Conservation (phyloP, 2,113 vertebrate genomes). For the Probosciger aterrimus region DNA sequence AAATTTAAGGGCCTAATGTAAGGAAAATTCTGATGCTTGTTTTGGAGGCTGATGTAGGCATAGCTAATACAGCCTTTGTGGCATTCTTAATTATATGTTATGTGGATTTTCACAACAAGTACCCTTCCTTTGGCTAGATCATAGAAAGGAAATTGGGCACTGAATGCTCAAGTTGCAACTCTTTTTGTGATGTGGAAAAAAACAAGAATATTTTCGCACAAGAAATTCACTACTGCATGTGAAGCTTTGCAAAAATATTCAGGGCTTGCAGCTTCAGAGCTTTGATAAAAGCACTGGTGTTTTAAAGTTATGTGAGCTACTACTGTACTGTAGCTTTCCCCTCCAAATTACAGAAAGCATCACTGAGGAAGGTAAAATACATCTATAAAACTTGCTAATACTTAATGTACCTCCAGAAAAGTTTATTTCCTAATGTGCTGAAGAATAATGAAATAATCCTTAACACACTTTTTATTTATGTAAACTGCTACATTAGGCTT, state of each 20-base stretch:
- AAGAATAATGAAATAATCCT: not conserved
- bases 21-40: not conserved
- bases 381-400: not conserved
- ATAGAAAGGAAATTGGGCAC: not conserved
- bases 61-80: not conserved
- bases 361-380: not conserved
- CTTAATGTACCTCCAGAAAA: not conserved
- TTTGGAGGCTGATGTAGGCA: not conserved
- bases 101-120: not conserved
- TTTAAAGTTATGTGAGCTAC: not conserved
- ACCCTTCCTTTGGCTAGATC: not conserved
- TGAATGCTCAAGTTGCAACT: not conserved
- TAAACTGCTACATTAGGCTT: not conserved
- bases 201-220: not conserved
- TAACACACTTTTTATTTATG: not conserved
- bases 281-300: not conserved
- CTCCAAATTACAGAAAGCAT: not conserved
- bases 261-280: not conserved
- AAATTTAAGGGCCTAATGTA: not conserved
- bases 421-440: not conserved
- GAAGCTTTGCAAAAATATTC: not conserved
- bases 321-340: not conserved
- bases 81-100: not conserved
- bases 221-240: not conserved
- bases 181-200: not conserved